phyloP scores from a whole-genome alignment of 2,888 invertebrate genomes.

The Tetheella fluctuosa region DNA sequence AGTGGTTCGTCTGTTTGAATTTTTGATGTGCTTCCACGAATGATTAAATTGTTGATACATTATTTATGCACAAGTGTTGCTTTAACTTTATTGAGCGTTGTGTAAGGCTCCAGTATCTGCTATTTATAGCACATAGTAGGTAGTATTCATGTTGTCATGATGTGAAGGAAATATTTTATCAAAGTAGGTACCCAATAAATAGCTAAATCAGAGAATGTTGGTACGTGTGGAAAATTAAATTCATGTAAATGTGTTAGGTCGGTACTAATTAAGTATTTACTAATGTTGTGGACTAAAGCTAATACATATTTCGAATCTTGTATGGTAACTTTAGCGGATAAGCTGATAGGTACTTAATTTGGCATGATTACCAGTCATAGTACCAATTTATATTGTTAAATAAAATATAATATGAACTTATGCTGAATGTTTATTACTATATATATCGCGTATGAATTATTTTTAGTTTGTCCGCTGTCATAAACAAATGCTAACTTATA shows the following conservation, averaged over 20 bases:
- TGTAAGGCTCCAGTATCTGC: not conserved
- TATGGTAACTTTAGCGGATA: not conserved
- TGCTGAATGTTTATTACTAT: not conserved
- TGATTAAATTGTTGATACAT: constrained; percentile 51
- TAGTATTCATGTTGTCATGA: not conserved
- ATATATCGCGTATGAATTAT: not conserved
- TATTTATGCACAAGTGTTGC: constrained; percentile 51
- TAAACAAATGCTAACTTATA: no score
- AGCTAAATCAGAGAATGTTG: not conserved
- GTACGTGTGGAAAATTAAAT: not conserved
- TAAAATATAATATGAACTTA: not conserved
- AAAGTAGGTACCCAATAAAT: not conserved
- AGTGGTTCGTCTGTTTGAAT: constrained; percentile 49
- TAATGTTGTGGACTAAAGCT: constrained; percentile 5
- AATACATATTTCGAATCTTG: constrained; percentile 2
- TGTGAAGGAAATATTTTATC: not conserved
- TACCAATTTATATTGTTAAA: constrained; percentile 23
- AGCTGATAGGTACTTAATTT: constrained; percentile 18
- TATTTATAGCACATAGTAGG: not conserved
- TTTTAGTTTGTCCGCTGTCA: no score
- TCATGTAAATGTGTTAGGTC: not conserved
- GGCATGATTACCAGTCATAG: constrained; percentile 25
- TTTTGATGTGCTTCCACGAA: constrained; percentile 73
- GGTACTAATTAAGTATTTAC: constrained; percentile 4
- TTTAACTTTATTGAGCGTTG: constrained; percentile 19